phyloP scores from a whole-genome alignment of 2,797 vertebrate species.

The Manis pentadactyla region DNA sequence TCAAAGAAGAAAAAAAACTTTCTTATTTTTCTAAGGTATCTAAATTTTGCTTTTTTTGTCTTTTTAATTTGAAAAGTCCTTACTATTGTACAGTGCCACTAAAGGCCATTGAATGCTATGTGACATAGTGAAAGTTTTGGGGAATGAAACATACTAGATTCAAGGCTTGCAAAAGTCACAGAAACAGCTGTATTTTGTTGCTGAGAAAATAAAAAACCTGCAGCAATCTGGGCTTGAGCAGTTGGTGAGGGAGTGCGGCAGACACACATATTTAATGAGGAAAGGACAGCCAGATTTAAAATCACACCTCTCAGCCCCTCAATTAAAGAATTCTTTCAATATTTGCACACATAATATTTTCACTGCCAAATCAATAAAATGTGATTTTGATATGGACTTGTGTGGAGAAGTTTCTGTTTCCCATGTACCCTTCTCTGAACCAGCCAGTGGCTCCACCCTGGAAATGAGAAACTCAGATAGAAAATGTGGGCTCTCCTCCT shows the following conservation, averaged over 20 bases:
- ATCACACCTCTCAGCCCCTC: neutral
- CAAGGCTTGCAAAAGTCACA: neutral
- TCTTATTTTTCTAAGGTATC: neutral
- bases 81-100: neutral
- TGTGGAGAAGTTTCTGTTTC: slow-evolving; percentile 60
- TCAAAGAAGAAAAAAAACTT: neutral
- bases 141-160: neutral
- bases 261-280: neutral
- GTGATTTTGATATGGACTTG: slow-evolving; percentile 56
- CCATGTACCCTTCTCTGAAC: slow-evolving; percentile 56
- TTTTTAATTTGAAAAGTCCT: neutral
- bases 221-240: neutral
- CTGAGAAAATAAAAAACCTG: neutral
- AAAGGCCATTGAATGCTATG: neutral
- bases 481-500: slow-evolving; percentile 15
- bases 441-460: slow-evolving; percentile 46
- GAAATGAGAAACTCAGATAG: slow-evolving; percentile 69
- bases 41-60: neutral
- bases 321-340: slow-evolving; percentile 63
- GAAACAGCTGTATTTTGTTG: neutral
- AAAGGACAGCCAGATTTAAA: slow-evolving; percentile 7
- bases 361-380: slow-evolving; percentile 68
- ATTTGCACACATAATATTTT: slow-evolving; percentile 69
- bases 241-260: neutral
- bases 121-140: neutral